phyloP scores from a whole-genome alignment of 2,113 vertebrate species.

The Athene noctua region DNA sequence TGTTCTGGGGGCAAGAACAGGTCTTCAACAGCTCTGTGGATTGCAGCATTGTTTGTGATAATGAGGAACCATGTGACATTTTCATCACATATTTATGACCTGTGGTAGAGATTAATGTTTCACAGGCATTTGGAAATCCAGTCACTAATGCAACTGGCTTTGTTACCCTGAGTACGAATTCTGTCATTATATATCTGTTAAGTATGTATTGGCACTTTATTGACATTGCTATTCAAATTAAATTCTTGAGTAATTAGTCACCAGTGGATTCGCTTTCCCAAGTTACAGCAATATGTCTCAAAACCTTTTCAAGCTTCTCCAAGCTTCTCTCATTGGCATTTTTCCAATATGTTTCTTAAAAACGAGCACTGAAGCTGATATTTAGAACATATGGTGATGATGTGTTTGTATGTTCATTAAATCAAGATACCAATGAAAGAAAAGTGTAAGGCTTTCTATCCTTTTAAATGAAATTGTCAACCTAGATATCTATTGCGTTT shows the following conservation, averaged over 20 bases:
- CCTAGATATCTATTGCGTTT: constrained; percentile 78
- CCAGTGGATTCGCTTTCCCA: constrained; percentile 73
- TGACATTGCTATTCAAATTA: constrained; percentile 73
- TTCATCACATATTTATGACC: constrained; percentile 66
- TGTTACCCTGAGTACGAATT: constrained; percentile 41
- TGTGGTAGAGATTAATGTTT: constrained; percentile 48
- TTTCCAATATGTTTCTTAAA: constrained; percentile 77
- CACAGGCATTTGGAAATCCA: constrained; percentile 60
- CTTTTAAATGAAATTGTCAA: constrained; percentile 83
- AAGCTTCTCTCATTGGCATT: constrained; percentile 74
- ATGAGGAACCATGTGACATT: constrained; percentile 36
- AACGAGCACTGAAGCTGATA: constrained; percentile 74
- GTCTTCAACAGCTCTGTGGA: background rate
- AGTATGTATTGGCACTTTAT: constrained; percentile 72
- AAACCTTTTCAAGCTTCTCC: constrained; percentile 78
- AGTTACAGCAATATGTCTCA: constrained; percentile 75
- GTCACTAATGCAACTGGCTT: constrained; percentile 10
- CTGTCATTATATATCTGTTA: constrained; percentile 39
- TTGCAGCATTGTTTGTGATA: constrained; percentile 1
- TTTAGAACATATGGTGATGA: constrained; percentile 80
- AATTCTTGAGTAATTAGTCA: constrained; percentile 77
- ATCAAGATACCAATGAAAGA: constrained; percentile 80
- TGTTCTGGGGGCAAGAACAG: background rate
- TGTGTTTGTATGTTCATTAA: constrained; percentile 83
- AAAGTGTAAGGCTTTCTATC: constrained; percentile 76